Evolutionary conservation across 2,113 vertebrate species (phyloP), one percentile per base, ranked within the genome.

Genomic region (Callospermophilus lateralis): DNA sequence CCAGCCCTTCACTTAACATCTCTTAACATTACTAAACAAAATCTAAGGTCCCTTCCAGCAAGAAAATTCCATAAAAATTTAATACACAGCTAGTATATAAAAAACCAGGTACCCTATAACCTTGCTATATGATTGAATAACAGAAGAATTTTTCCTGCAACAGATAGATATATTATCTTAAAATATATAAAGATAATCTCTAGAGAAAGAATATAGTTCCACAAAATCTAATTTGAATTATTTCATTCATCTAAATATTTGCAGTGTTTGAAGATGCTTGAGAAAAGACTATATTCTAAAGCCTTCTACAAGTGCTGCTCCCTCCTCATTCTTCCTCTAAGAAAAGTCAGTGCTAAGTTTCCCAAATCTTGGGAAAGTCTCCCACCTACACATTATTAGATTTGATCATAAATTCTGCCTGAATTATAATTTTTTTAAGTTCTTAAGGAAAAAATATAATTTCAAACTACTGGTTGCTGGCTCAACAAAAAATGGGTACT

Each of bases 401-500:
- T 30, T 55, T 89, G 45, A 85, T 58, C 48, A 32, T 79, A 84
- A 94, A 90, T 24, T 70, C 34, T 48, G 22, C 51, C 12, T 48
- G 51, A 87, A n/a, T 90, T 93, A 42, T 88, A n/a, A 86, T 58
- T n/a, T 51, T 85, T 8, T 65, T 45, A 68, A 78, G 9, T 26
- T 81, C 84, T 84, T 55, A 48, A 79, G 51, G 17, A 55, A 70
- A 53, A 78, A 92, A 77, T 39, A 6, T 68, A 78, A 90, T 72
- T 68, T 76, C 76, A 94, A 87, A 77, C 74, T 84, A 39, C 11
- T 86, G 7, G 55, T 91, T 72, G n/a, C 93, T 88, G 96, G 45
- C 15, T 96, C 77, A 93, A 65, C 37, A 70, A 55, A n/a, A 78
- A 16, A 90, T 34, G 32, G 28, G 79, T 28, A 87, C 37, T 76